Conservation (phyloP, 1,140 invertebrate genomes). For the Tetranychus cinnabarinus region DNA sequence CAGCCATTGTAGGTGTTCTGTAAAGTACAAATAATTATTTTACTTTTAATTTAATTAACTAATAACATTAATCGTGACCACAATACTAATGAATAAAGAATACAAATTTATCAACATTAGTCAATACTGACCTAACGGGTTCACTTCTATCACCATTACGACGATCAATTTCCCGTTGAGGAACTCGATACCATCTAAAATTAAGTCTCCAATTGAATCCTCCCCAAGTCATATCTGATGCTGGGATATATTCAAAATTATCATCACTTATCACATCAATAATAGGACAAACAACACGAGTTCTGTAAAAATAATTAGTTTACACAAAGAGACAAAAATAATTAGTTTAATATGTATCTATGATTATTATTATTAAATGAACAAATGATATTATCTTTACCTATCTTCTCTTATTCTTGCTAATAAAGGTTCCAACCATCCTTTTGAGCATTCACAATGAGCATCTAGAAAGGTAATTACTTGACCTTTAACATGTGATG, state of each 20-base stretch:
- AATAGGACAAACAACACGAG: conserved; percentile 84
- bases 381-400: not conserved
- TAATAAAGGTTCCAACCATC: conserved; percentile 71
- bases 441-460: conserved; percentile 68
- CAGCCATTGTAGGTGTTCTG: conserved; percentile 92
- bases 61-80: too few species aligned
- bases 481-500: conserved; percentile 64
- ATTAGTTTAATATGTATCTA: not conserved
- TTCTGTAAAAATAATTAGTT: conserved; percentile 25
- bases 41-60: too few species aligned
- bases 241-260: conserved; percentile 71
- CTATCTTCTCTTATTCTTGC: too few species aligned
- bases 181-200: conserved; percentile 63
- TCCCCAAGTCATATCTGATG: conserved; percentile 86
- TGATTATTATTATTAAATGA: conserved; percentile 12
- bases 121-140: conserved; percentile 35
- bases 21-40: not conserved
- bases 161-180: conserved; percentile 75
- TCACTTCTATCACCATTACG: conserved; percentile 64
- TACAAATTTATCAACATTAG: too few species aligned
- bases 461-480: conserved; percentile 90
- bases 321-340: conserved; percentile 5
- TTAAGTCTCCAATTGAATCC: conserved; percentile 95
- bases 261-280: conserved; percentile 92
- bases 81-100: too few species aligned